Base-by-base conservation (phyloP, 1,140 invertebrate genomes). In the Lordiphosa collinella region DNA sequence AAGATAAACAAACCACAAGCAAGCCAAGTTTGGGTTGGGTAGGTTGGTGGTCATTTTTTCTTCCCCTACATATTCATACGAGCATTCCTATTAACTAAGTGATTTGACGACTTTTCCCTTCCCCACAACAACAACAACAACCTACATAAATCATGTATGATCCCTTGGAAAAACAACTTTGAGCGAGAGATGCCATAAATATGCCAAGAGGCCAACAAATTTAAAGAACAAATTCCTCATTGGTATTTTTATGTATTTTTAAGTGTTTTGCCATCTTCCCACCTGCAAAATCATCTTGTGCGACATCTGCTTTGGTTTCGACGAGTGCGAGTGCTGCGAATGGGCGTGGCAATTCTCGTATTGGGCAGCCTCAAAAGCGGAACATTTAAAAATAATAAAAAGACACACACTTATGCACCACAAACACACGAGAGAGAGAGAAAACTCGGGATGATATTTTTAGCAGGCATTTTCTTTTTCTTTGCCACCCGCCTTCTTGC, bases 221-320 rank as follows among this genome's bases (percentile, higher is more conserved):
- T 10, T 31, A 34, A 25, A 25, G 22, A 25, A 25, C 6, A 5
- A 25, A 5, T 13, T 7, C 52, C 56, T 36, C 64, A 75, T 76
- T 82, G 76, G 76, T 72, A 82, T 82, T 82, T 82, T 82, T 82
- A 82, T 82, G 76, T 82, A 82, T 82, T 82, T 76, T 82, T 82
- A 82, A 82, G 78, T 82, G 76, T 84, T 75, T 53, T 57, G 49
- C 40, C 58, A 46, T 55, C 51, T 51, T 51, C 49, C 66, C 76
- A 82, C 76, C 76, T 82, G 76, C 32, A 49, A 7, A 32, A 29
- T 38, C 38, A 14, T 25, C 11, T 40, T 22, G 49, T 52, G 49
- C 36, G 49, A 34, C 38, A 63, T 61, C 36, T 51, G 48, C 11
- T 31, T 3, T 37, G 18, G 13, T 60, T 12, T n/a, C 16, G 13